Percentiles rank a stretch among this genome's conserved stretches.
Evolutionary conservation across 1,140 invertebrate species (phyloP).

Genomic region (Neodiprion pinetum): DNA sequence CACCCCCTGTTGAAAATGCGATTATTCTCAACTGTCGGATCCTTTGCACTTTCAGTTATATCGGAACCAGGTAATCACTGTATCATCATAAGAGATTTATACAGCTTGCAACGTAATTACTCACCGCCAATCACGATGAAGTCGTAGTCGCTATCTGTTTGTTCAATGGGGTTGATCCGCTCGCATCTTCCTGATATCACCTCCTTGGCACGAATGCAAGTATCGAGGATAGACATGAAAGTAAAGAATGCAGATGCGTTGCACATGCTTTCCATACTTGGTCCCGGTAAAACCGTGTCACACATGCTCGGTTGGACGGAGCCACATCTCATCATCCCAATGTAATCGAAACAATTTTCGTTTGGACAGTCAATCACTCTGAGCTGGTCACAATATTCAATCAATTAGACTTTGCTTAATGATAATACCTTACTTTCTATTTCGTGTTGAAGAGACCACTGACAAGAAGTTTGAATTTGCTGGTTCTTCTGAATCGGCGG

Average conservation of each 20-base stretch:
- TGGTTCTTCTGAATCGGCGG: too few relatives aligned
- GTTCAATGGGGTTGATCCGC: slow-evolving; percentile 39
- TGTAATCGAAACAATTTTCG: too few relatives aligned
- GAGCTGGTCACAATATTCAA: too few relatives aligned
- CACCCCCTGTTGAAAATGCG: slow-evolving; percentile 42
- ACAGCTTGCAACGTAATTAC: slow-evolving; percentile 44
- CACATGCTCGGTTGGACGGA: too few relatives aligned
- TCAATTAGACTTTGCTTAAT: too few relatives aligned
- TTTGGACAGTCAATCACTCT: too few relatives aligned
- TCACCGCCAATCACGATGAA: slow-evolving; percentile 83
- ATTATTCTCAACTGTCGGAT: not conserved
- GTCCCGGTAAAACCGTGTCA: not conserved
- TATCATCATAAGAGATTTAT: not conserved
- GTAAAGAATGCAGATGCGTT: slow-evolving; percentile 45
- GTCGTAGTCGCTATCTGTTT: slow-evolving; percentile 65
- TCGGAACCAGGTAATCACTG: not conserved
- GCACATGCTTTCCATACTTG: not conserved
- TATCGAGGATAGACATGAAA: slow-evolving; percentile 32
- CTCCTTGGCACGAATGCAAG: slow-evolving; percentile 61
- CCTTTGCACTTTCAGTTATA: not conserved
- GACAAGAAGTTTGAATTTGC: too few relatives aligned
- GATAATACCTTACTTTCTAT: too few relatives aligned
- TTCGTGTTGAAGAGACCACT: too few relatives aligned
- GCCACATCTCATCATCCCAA: too few relatives aligned
- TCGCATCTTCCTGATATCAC: slow-evolving; percentile 53